Conservation (phyloP, 2,113 vertebrate genomes). For the Petrocephalus microphthalmus region DNA sequence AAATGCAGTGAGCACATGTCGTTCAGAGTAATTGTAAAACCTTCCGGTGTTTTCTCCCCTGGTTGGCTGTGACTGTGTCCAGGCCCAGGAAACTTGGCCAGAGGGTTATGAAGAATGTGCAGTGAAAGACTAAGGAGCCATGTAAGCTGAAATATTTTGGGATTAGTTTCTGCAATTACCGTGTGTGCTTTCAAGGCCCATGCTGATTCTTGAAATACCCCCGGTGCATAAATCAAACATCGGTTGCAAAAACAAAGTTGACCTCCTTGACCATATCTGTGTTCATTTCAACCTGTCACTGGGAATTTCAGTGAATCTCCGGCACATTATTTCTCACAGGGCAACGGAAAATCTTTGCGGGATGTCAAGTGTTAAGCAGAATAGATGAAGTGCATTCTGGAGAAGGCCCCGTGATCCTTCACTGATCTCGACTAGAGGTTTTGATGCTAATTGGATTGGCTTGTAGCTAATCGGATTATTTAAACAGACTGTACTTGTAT, state of each 20-base stretch:
- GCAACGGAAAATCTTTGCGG: background rate
- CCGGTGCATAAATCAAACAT: background rate
- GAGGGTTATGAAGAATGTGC: background rate
- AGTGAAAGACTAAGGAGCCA: background rate
- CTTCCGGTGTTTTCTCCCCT: background rate
- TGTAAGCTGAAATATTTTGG: constrained; percentile 10
- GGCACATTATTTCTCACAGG: background rate
- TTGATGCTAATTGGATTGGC: background rate
- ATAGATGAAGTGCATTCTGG: background rate
- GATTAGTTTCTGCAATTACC: constrained; percentile 1
- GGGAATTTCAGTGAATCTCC: background rate
- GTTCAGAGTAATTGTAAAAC: background rate
- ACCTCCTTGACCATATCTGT: background rate
- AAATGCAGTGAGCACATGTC: background rate
- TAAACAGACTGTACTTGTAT: background rate
- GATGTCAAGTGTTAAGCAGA: background rate
- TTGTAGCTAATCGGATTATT: background rate
- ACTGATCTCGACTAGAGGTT: background rate
- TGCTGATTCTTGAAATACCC: background rate
- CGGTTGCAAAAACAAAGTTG: background rate
- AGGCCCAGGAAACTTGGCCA: background rate
- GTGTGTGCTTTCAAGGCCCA: background rate
- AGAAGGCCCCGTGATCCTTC: background rate
- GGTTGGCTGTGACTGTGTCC: background rate
- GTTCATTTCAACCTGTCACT: background rate